phyloP scores from a whole-genome alignment of 2,797 vertebrate species.

The Stomatorhinus walkeri region DNA sequence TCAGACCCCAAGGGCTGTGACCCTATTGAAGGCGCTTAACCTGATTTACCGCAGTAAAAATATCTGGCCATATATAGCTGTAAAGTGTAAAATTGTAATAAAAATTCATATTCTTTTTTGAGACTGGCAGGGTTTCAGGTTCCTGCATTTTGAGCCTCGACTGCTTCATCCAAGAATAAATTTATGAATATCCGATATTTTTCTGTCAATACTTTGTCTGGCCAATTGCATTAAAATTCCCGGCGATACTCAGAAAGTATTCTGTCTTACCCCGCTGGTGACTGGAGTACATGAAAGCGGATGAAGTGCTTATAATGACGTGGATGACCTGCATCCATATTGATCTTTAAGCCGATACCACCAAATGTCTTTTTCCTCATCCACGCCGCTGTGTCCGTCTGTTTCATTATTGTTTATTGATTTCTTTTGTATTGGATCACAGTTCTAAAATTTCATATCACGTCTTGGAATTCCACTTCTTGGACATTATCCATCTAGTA shows the following conservation, averaged over 20 bases:
- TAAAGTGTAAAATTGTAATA: constrained; percentile 2
- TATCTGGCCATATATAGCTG: background rate
- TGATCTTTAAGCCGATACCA: background rate
- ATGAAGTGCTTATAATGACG: background rate
- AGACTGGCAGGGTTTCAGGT: background rate
- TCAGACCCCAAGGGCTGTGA: background rate
- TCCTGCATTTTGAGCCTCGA: background rate
- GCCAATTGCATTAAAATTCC: constrained; percentile 6
- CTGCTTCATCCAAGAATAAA: background rate
- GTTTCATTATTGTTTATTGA: background rate
- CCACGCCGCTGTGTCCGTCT: background rate
- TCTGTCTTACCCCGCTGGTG: background rate
- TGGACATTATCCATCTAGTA: constrained; percentile 5
- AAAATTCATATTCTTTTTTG: background rate
- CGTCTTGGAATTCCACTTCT: constrained; percentile 1
- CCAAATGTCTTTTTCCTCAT: background rate
- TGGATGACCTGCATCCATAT: background rate
- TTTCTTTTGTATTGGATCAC: background rate
- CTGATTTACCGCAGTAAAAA: background rate
- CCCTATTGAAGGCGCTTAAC: background rate
- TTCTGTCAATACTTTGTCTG: constrained; percentile 4
- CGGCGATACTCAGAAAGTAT: background rate
- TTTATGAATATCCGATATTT: background rate
- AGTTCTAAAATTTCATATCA: background rate
- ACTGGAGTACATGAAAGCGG: background rate